A percentile compares a stretch with the other conserved stretches of the same genome.
Evolutionary conservation across 2,113 vertebrate genomes (phyloP).

Genomic region (Psammodynastes pulverulentus): DNA sequence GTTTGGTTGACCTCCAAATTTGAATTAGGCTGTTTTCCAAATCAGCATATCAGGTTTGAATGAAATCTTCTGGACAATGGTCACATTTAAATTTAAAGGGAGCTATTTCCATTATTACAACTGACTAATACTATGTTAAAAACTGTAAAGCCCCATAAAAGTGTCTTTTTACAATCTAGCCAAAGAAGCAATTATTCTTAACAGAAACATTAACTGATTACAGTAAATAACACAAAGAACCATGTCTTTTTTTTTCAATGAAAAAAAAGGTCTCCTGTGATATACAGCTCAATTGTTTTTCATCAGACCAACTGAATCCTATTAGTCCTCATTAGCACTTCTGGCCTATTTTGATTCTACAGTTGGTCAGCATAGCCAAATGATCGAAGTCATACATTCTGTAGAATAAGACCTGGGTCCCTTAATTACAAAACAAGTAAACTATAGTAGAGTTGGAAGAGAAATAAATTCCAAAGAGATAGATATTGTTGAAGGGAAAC

Average conservation of each 20-base stretch:
- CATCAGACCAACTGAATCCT: background rate
- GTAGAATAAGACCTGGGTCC: background rate
- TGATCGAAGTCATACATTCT: background rate
- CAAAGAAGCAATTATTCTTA: background rate
- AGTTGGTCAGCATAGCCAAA: background rate
- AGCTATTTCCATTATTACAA: background rate
- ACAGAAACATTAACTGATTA: background rate
- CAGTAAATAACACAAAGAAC: background rate
- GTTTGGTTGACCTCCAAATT: background rate
- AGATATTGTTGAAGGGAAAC: conserved; percentile 30
- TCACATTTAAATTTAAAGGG: background rate
- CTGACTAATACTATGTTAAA: background rate
- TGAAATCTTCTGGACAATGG: background rate
- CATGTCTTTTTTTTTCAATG: background rate
- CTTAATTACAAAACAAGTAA: conserved; percentile 37
- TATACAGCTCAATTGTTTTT: background rate
- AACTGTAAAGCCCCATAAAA: background rate
- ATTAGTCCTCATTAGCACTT: conserved; percentile 1
- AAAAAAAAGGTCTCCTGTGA: background rate
- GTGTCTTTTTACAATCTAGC: background rate
- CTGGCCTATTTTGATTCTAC: background rate
- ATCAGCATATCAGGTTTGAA: background rate
- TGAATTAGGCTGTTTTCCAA: background rate
- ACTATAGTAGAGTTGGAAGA: background rate
- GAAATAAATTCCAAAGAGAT: conserved; percentile 15